These are phyloP conservation scores for Cerastis leucographa DNA, from an alignment of 2,888 invertebrate species.

Conservation along the genomic window DNA sequence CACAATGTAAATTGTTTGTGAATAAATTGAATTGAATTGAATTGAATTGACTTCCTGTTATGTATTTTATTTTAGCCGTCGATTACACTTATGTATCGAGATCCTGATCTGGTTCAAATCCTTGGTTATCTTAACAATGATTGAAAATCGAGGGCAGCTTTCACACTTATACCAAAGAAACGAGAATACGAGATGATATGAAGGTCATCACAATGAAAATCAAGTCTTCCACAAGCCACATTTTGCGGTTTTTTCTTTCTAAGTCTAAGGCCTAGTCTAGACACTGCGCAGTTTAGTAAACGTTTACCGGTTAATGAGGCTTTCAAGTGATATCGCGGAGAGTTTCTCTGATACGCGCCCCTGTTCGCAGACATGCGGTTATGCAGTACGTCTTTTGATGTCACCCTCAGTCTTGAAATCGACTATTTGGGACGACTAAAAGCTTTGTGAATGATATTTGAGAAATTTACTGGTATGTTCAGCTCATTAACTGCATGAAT, in stretches of 20 bases:
- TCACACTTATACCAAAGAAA: neutral
- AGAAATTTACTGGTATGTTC: slow-evolving; percentile 13
- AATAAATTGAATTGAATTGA: too few species aligned
- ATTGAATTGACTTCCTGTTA: too few species aligned
- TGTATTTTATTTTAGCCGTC: too few species aligned
- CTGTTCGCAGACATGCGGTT: slow-evolving; percentile 54
- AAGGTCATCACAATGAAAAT: neutral
- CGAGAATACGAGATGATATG: neutral
- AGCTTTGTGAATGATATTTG: slow-evolving; percentile 49
- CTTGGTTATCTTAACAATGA: neutral
- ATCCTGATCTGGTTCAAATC: neutral
- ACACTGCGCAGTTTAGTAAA: neutral
- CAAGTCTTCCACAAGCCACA: neutral
- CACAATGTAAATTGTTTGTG: too few species aligned
- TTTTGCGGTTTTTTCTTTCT: neutral
- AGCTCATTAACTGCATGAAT: neutral
- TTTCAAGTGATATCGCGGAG: slow-evolving; percentile 33
- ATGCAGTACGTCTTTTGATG: slow-evolving; percentile 69
- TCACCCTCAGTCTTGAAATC: slow-evolving; percentile 64
- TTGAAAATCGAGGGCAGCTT: neutral
- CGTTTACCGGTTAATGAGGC: slow-evolving; percentile 2
- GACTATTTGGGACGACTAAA: slow-evolving; percentile 56
- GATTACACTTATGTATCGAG: neutral
- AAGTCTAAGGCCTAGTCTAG: neutral
- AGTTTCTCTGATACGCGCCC: slow-evolving; percentile 54